These are phyloP conservation scores for Thalassaphorura encarpata DNA, from an alignment of 1,140 invertebrate genomes.

Conservation along the genomic window DNA sequence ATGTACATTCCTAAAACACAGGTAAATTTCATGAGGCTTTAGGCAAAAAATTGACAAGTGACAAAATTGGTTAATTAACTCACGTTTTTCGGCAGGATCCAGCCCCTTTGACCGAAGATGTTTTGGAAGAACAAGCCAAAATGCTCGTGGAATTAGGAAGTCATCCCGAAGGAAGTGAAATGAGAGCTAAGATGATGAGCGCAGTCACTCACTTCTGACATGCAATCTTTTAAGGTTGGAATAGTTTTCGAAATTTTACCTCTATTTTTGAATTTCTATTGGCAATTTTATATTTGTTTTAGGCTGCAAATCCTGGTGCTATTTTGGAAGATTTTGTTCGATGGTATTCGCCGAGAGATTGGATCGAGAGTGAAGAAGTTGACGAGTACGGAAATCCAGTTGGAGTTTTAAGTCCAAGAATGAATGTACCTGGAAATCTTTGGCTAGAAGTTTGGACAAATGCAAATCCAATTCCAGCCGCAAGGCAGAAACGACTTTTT, in stretches of 20 bases:
- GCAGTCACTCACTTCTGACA: slow-evolving; percentile 89
- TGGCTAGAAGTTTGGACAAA: slow-evolving; percentile 84
- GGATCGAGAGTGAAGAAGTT: slow-evolving; percentile 52
- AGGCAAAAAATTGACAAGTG: background rate
- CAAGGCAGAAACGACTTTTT: slow-evolving; percentile 81
- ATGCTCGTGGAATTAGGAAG: slow-evolving; percentile 76
- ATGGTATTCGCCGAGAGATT: slow-evolving; percentile 96
- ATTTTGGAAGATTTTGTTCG: slow-evolving; percentile 92
- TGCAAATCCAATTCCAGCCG: slow-evolving; percentile 74
- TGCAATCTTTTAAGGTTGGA: slow-evolving; percentile 91
- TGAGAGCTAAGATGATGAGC: slow-evolving; percentile 87
- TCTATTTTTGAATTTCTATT: background rate
- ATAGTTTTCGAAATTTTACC: background rate
- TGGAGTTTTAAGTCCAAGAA: slow-evolving; percentile 75
- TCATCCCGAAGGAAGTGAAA: slow-evolving; percentile 66
- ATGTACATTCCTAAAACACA: slow-evolving; percentile 85
- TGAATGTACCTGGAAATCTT: slow-evolving; percentile 88
- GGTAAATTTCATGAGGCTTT: slow-evolving; percentile 34
- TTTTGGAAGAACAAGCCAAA: slow-evolving; percentile 85
- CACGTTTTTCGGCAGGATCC: slow-evolving; percentile 52
- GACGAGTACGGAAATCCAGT: slow-evolving; percentile 29
- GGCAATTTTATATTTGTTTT: slow-evolving; percentile 1
- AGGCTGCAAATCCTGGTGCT: slow-evolving; percentile 88
- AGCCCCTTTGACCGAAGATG: slow-evolving; percentile 93
- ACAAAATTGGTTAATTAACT: background rate